These are phyloP conservation scores for Romanogobio albipinnatus DNA, from an alignment of 2,113 vertebrate genomes.

Conservation along the genomic window DNA sequence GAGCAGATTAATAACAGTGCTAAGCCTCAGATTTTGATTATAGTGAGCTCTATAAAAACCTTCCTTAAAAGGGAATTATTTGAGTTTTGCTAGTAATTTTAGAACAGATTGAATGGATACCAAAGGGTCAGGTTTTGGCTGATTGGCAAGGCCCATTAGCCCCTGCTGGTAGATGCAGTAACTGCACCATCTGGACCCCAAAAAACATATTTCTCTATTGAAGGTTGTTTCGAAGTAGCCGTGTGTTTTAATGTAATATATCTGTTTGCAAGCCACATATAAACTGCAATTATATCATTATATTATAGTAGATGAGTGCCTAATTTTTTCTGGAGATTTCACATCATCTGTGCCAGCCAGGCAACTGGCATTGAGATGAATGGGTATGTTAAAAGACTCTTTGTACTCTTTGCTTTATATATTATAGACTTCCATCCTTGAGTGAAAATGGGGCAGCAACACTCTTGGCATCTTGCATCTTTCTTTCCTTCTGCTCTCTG, in stretches of 20 bases:
- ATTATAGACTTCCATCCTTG: neutral
- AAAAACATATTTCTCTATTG: conserved; percentile 8
- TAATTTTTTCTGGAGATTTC: neutral
- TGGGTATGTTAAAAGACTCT: neutral
- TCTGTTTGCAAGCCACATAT: neutral
- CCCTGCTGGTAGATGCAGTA: conserved; percentile 19
- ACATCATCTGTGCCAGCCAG: neutral
- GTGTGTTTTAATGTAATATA: neutral
- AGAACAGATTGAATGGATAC: conserved; percentile 19
- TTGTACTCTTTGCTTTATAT: neutral
- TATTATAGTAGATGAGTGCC: neutral
- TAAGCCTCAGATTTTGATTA: neutral
- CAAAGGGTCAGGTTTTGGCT: conserved; percentile 1
- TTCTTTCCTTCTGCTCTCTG: conserved; percentile 1
- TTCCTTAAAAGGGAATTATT: conserved; percentile 22
- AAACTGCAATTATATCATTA: neutral
- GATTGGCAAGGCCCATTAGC: conserved; percentile 7
- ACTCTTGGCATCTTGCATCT: neutral
- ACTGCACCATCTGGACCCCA: conserved; percentile 14
- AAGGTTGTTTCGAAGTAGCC: neutral
- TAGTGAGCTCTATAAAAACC: conserved; percentile 3
- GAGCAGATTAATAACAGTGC: conserved; percentile 8
- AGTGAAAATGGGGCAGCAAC: neutral
- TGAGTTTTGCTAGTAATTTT: conserved; percentile 5
- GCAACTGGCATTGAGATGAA: neutral